Base-by-base conservation (phyloP, 2,797 vertebrate species). In the Synanceia verrucosa region DNA sequence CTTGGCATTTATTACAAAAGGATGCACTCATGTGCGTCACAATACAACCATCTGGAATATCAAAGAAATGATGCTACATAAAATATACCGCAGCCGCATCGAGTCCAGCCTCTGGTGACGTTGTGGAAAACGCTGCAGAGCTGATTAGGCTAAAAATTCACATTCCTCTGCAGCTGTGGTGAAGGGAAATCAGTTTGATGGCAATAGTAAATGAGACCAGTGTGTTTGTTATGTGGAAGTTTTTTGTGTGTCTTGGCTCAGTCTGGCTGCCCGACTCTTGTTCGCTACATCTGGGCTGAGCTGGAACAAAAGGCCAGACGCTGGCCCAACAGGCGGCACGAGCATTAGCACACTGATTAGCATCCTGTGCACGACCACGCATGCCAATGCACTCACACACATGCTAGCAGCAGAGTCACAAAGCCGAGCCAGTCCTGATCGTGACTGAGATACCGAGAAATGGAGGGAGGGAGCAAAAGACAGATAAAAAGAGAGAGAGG, bases 221-320 rank as follows among this genome's bases (percentile, higher is more conserved):
- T 63, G 73, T 80, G 58, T 82, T 71, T 65, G 19, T 69, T 37
- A 31, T 69, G 47, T 65, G 46, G 48, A 68, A 56, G 7, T 6
- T 58, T 34, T 55, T 8, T 66, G 1, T 53, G n/a, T 58, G 8
- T 52, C 36, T 12, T 31, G 3, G 34, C 64, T 65, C 53, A 63
- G 60, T 55, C 55, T 60, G 14, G n/a, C 50, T 36, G 70, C 64
- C 52, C 47, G 48, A 56, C 61, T 70, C 61, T 34, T 39, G 64
- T 52, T 81, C 18, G 7, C 60, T 76, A 65, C 75, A 84, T 82
- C 74, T 82, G 73, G 65, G 43, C 61, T 4, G 36, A 56, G 64
- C 58, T 73, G 75, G 77, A 84, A 85, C 81, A 81, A 83, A 84
- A 86, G 82, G 80, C 51, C 71, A 85, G 74, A 73, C 44, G 41